Evolutionary conservation across 2,797 vertebrate genomes (phyloP), one percentile per base, ranked within the genome.

Genomic region (Meda fulgida): DNA sequence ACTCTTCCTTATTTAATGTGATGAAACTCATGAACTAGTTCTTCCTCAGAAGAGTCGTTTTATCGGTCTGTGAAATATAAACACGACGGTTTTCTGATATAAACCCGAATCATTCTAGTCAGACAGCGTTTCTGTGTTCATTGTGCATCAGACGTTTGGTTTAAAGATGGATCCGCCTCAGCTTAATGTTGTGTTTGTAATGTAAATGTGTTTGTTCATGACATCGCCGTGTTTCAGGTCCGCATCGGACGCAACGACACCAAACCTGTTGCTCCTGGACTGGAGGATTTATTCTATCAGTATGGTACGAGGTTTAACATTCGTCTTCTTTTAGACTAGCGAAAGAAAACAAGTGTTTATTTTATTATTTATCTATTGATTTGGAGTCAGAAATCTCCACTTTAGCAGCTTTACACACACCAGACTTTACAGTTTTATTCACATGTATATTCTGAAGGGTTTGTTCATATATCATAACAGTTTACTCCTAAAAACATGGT

Each of bases 221-320:
- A 58, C 36, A 5, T 34, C n/a, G n/a, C n/a, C n/a, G n/a, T 11
- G 86, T 91, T 90, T 65, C 38, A 96, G 95, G 94, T 96, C 58
- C 90, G 94, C 67, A 84, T 89, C 65, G 94, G 95, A 70, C 91
- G 91, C 23, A 94, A 93, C 4, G 93, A 94, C 91, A 95, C 91
- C 65, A 91, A 88, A 80, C 95, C 95, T 0, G 87, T 89, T 16
- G 93, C 94, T 77, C 95, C 95, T 0, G 95, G 95, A 82, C 92
- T 96, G 4, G 95, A 96, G 92, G 93, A 96, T 89, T 92, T 96
- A 7, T 94, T 96, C 87, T 95, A 94, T 89, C 88, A 53, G 31
- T 48, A 85, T 1, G 55, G 79, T 81, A 63, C 46, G 36, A 43
- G 23, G 0, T 4, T 34, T 31, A 21, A 19, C 7, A 8, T 9